Evolutionary conservation across 2,113 vertebrate genomes (phyloP).

Genomic region (Otolemur garnettii): DNA sequence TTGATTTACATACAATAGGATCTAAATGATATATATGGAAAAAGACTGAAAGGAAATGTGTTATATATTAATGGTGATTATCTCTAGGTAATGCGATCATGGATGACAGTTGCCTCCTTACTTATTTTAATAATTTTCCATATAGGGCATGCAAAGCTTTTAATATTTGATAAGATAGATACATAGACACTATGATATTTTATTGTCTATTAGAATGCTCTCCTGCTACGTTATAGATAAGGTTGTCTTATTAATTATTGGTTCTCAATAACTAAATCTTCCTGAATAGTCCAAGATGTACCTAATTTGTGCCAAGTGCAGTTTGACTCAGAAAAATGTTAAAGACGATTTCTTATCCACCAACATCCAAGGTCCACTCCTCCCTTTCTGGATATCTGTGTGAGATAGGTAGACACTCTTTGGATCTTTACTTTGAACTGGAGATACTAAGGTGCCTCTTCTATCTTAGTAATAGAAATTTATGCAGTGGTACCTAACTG

Average conservation of each 20-base stretch:
- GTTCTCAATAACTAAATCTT: slow-evolving; percentile 11
- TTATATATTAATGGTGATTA: background rate
- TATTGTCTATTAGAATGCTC: background rate
- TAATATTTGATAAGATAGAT: slow-evolving; percentile 9
- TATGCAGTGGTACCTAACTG: background rate
- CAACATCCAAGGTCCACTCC: background rate
- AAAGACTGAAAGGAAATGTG: slow-evolving; percentile 28
- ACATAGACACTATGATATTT: background rate
- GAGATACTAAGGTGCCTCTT: background rate
- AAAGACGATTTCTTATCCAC: background rate
- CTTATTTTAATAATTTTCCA: background rate
- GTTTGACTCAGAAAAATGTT: background rate
- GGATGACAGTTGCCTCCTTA: background rate
- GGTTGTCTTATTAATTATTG: background rate
- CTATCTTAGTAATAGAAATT: background rate
- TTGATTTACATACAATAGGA: background rate
- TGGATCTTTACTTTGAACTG: background rate
- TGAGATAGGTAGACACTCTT: background rate
- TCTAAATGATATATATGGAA: background rate
- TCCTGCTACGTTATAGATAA: background rate
- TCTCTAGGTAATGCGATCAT: background rate
- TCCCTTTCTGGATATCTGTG: background rate
- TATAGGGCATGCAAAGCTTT: background rate
- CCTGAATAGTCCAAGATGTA: background rate
- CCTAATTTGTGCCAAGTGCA: background rate